These are phyloP conservation scores for Alexandromys fortis DNA, from an alignment of 2,113 vertebrate genomes.

Conservation along the genomic window DNA sequence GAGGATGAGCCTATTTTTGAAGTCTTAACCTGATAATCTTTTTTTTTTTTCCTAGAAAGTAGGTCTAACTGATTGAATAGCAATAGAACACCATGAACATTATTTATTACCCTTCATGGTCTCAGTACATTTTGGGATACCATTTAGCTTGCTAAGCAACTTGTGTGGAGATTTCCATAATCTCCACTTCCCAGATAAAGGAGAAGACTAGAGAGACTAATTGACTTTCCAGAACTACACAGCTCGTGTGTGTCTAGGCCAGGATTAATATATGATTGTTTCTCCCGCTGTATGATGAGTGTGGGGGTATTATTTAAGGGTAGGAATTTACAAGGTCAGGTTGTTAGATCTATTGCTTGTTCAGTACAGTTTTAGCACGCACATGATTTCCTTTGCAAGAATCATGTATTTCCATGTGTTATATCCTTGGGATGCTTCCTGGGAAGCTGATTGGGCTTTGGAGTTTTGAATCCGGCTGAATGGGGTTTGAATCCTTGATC, in stretches of 20 bases:
- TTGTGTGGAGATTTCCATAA: neutral
- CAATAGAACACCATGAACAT: constrained; percentile 8
- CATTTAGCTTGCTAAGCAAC: constrained; percentile 17
- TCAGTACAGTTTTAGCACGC: neutral
- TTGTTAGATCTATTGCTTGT: neutral
- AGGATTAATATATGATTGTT: constrained; percentile 4
- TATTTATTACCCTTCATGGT: neutral
- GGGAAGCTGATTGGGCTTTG: neutral
- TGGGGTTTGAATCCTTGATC: neutral
- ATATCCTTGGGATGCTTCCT: neutral
- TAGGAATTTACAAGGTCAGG: neutral
- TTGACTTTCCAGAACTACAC: neutral
- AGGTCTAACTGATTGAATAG: neutral
- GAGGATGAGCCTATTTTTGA: neutral
- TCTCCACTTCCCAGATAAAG: neutral
- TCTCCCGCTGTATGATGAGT: neutral
- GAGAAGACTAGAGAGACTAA: neutral
- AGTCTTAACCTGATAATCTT: constrained; percentile 2
- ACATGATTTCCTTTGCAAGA: neutral
- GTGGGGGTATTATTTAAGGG: neutral
- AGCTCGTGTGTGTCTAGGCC: neutral
- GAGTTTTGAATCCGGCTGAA: neutral
- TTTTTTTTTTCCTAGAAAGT: neutral
- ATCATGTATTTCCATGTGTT: neutral
- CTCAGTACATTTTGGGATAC: neutral